phyloP scores from a whole-genome alignment of 2,888 invertebrate species.

The Diogma glabrata region DNA sequence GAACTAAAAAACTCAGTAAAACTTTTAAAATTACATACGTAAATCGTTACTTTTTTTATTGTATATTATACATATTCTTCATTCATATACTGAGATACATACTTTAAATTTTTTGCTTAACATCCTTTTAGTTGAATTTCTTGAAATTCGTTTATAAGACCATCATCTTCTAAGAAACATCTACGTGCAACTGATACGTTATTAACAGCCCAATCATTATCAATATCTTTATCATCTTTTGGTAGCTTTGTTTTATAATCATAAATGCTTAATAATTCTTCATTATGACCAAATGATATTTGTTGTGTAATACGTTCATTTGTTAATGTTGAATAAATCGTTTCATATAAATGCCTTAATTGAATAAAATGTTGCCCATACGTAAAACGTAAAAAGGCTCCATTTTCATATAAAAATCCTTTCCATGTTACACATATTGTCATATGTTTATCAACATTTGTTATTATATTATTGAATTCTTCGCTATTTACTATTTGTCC shows the following conservation, averaged over 20 bases:
- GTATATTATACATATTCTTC: no score
- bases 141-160: conserved; percentile 2
- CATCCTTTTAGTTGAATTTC: conserved; percentile 6
- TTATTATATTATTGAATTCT: conserved; percentile 32
- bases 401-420: conserved; percentile 26
- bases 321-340: conserved; percentile 3
- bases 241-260: conserved; percentile 16
- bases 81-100: no score
- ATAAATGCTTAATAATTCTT: conserved; percentile 17
- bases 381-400: conserved; percentile 24
- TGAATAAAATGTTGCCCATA: conserved; percentile 33
- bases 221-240: conserved; percentile 24
- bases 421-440: conserved; percentile 32
- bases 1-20: no score
- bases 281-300: conserved; percentile 13
- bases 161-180: conserved; percentile 6
- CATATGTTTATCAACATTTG: conserved; percentile 29
- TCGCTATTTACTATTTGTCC: conserved; percentile 28
- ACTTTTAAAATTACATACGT: no score
- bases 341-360: conserved; percentile 32
- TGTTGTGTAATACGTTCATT: conserved; percentile 10
- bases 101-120: neutral
- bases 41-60: neutral
- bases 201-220: conserved; percentile 33
- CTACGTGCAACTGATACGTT: conserved; percentile 17